Conservation (phyloP, 2,888 invertebrate species). For the Drosophila putrida region DNA sequence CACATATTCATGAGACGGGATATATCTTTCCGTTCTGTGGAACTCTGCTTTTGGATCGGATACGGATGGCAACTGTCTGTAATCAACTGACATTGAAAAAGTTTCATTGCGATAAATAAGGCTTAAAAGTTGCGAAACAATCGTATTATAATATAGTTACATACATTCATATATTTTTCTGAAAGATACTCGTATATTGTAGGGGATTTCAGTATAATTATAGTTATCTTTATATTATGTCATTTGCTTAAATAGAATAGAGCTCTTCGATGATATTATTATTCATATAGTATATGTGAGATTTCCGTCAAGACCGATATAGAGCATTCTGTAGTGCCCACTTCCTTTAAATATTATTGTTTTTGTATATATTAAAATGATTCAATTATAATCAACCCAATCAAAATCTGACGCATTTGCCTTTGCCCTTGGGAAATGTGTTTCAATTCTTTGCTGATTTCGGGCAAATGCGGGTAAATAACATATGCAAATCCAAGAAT, state of each 20-base stretch:
- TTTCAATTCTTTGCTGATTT: constrained; percentile 20
- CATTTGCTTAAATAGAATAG: constrained; percentile 13
- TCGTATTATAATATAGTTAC: constrained; percentile 1
- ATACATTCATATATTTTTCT: not conserved
- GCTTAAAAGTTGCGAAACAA: constrained; percentile 50
- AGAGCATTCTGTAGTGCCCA: not conserved
- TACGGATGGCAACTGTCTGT: constrained; percentile 46
- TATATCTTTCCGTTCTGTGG: constrained; percentile 18
- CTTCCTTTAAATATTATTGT: constrained; percentile 19
- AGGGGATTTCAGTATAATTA: not conserved
- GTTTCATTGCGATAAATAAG: constrained; percentile 37
- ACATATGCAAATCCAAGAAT: constrained; percentile 11
- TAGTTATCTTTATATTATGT: constrained; percentile 40
- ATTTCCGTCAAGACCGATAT: constrained; percentile 32
- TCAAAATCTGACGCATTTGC: constrained; percentile 28
- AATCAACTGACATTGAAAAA: constrained; percentile 64
- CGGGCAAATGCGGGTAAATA: constrained; percentile 40
- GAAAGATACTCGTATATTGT: constrained; percentile 1
- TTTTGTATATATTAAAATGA: constrained; percentile 9
- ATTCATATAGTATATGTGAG: constrained; percentile 4
- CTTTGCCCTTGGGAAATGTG: constrained; percentile 12
- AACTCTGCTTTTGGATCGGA: constrained; percentile 28
- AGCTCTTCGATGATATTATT: constrained; percentile 6
- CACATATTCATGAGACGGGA: constrained; percentile 16
- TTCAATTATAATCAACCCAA: constrained; percentile 25